Evolutionary conservation across 2,888 invertebrate species (phyloP).

Genomic region (Nasonovia ribisnigri): DNA sequence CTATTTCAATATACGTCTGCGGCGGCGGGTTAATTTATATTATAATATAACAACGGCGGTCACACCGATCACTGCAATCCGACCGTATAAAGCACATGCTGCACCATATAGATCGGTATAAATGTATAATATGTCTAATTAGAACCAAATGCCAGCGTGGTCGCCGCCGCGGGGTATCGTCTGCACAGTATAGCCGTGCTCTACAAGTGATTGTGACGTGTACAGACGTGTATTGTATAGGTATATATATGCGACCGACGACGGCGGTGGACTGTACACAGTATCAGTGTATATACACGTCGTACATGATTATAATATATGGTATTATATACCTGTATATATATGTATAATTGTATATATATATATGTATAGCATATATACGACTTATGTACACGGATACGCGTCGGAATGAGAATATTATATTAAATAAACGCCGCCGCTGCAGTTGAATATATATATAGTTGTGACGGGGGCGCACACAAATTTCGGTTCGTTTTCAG

Average conservation of each 20-base stretch:
- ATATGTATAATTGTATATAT: no score
- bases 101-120: background rate
- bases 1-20: background rate
- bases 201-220: background rate
- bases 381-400: background rate
- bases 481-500: constrained; percentile 44
- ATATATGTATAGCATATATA: background rate
- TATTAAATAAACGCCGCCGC: background rate
- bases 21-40: background rate
- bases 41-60: background rate
- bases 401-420: background rate
- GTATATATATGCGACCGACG: background rate
- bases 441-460: background rate
- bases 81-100: constrained; percentile 38
- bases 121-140: constrained; percentile 56
- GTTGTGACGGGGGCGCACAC: background rate
- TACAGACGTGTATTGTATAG: background rate
- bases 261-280: background rate
- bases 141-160: constrained; percentile 54
- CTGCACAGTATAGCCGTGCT: background rate
- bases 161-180: background rate
- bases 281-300: background rate
- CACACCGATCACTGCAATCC: constrained; percentile 45
- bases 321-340: background rate
- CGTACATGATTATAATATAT: background rate